These are phyloP conservation scores for Ctenomys sociabilis DNA, from an alignment of 2,113 vertebrate genomes.

Conservation along the genomic window DNA sequence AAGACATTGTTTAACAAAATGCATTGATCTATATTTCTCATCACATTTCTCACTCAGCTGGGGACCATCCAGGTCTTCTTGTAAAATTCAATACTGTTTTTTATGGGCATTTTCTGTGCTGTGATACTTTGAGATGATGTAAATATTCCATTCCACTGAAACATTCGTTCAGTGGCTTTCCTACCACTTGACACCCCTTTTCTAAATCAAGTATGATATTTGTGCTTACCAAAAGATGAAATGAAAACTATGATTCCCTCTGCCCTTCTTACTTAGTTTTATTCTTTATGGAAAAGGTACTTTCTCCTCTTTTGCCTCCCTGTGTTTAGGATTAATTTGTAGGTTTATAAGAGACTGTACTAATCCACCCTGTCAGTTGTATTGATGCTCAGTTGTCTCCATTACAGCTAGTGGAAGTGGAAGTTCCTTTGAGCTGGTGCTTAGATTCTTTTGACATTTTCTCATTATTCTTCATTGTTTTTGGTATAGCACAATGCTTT, in stretches of 20 bases:
- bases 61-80: too few species aligned
- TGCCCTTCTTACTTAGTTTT: not conserved
- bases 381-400: not conserved
- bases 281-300: not conserved
- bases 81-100: not conserved
- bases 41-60: not conserved
- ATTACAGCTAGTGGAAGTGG: not conserved
- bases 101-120: not conserved
- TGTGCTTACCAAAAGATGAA: not conserved
- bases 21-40: not conserved
- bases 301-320: not conserved
- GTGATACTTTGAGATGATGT: not conserved
- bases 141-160: not conserved
- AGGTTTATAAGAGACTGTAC: not conserved
- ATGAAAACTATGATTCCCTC: not conserved
- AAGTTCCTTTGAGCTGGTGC: not conserved
- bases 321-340: not conserved
- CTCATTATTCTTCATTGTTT: not conserved
- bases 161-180: not conserved
- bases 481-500: not conserved
- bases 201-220: not conserved
- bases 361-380: not conserved
- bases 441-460: not conserved
- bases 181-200: not conserved
- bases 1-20: not conserved